phyloP scores from a whole-genome alignment of 1,140 invertebrate genomes.

The Sinonovacula constricta region DNA sequence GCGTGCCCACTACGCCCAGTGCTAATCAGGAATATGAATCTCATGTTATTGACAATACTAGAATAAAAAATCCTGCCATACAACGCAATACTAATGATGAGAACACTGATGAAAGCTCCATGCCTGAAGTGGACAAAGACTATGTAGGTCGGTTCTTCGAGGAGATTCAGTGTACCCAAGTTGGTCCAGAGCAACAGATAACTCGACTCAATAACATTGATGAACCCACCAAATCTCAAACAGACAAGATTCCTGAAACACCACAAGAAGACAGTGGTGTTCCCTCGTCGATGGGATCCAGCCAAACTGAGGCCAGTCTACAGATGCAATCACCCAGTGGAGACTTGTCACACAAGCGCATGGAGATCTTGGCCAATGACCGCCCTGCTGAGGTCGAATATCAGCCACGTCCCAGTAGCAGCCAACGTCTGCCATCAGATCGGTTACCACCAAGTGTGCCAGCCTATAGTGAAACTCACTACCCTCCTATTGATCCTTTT shows the following conservation, averaged over 20 bases:
- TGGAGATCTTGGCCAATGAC: slow-evolving; percentile 68
- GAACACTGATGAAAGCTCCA: slow-evolving; percentile 55
- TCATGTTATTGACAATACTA: slow-evolving; percentile 25
- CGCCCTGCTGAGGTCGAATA: slow-evolving; percentile 61
- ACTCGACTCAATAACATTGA: slow-evolving; percentile 56
- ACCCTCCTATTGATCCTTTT: slow-evolving; percentile 54
- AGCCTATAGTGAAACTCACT: slow-evolving; percentile 40
- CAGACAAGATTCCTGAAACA: slow-evolving; percentile 51
- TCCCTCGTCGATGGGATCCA: slow-evolving; percentile 53
- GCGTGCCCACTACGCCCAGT: slow-evolving; percentile 40
- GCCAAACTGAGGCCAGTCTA: slow-evolving; percentile 47
- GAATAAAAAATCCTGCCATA: slow-evolving; percentile 38
- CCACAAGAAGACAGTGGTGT: slow-evolving; percentile 50
- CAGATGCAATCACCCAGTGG: slow-evolving; percentile 53
- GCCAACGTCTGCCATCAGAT: slow-evolving; percentile 56
- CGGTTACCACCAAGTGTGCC: slow-evolving; percentile 56
- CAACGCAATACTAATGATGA: slow-evolving; percentile 51
- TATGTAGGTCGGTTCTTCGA: slow-evolving; percentile 62
- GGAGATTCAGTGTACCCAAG: slow-evolving; percentile 47
- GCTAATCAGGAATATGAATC: slow-evolving; percentile 47
- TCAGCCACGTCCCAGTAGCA: slow-evolving; percentile 44
- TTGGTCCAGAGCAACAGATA: slow-evolving; percentile 20
- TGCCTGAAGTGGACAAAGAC: slow-evolving; percentile 70
- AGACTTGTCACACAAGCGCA: slow-evolving; percentile 66
- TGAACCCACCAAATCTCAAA: slow-evolving; percentile 46